These are phyloP conservation scores for Rhineura floridana DNA, from an alignment of 2,113 vertebrate species.

Conservation along the genomic window DNA sequence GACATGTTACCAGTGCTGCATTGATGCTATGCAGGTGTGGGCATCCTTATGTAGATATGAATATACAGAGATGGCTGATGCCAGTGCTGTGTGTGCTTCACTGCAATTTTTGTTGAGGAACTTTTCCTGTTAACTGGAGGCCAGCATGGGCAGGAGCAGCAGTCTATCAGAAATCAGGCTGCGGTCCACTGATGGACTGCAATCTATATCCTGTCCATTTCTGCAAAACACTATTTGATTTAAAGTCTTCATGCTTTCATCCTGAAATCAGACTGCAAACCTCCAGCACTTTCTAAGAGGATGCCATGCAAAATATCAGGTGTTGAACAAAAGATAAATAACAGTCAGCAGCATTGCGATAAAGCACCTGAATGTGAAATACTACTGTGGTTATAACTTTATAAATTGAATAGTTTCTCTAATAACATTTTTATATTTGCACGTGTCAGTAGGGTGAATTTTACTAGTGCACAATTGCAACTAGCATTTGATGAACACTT, in stretches of 20 bases:
- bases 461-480: neutral
- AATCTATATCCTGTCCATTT: neutral
- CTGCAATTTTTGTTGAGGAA: neutral
- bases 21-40: neutral
- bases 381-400: neutral
- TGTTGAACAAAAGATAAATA: neutral
- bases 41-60: neutral
- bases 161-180: neutral
- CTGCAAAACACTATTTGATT: neutral
- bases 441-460: neutral
- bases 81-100: neutral
- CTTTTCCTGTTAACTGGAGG: neutral
- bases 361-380: neutral
- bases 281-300: constrained; percentile 10
- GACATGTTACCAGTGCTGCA: neutral
- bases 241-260: constrained; percentile 10
- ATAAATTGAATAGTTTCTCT: accelerated
- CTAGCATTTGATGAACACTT: neutral
- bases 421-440: neutral
- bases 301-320: neutral
- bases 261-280: neutral
- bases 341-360: neutral
- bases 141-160: neutral
- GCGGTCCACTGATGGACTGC: neutral
- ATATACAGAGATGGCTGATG: neutral